A percentile compares a stretch with the other conserved stretches of the same genome.
Conservation (phyloP, 2,113 vertebrate genomes). For the Sinocyclocheilus rhinocerous region DNA sequence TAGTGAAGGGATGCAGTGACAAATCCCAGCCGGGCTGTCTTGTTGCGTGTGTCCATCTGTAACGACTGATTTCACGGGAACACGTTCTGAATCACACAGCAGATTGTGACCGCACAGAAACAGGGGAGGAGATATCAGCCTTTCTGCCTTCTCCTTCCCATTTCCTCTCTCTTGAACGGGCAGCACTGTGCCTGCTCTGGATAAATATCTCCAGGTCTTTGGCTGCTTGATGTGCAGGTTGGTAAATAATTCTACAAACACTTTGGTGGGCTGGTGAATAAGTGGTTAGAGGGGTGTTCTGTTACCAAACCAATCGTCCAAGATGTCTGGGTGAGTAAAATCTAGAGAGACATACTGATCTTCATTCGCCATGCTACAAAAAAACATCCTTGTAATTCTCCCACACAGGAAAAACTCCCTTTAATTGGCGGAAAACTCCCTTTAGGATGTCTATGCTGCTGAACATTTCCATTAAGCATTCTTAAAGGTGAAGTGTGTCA, state of each 20-base stretch:
- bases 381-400: neutral
- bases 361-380: neutral
- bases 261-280: neutral
- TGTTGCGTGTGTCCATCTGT: neutral
- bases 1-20: conserved; percentile 9
- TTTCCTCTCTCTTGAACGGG: neutral
- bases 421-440: conserved; percentile 4
- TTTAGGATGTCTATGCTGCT: neutral
- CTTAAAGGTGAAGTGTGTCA: neutral
- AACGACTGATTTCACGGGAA: conserved; percentile 19
- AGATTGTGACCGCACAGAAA: neutral
- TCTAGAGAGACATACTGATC: neutral
- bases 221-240: neutral
- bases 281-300: neutral
- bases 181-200: neutral
- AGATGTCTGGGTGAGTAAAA: neutral
- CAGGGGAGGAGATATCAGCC: neutral
- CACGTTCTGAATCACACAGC: neutral
- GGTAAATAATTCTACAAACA: neutral
- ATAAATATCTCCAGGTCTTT: conserved; percentile 4
- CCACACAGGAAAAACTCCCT: neutral
- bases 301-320: neutral
- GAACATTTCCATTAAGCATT: neutral
- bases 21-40: neutral
- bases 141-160: neutral